phyloP scores from a whole-genome alignment of 2,797 vertebrate species.

The Paedocypris micromegethes region DNA sequence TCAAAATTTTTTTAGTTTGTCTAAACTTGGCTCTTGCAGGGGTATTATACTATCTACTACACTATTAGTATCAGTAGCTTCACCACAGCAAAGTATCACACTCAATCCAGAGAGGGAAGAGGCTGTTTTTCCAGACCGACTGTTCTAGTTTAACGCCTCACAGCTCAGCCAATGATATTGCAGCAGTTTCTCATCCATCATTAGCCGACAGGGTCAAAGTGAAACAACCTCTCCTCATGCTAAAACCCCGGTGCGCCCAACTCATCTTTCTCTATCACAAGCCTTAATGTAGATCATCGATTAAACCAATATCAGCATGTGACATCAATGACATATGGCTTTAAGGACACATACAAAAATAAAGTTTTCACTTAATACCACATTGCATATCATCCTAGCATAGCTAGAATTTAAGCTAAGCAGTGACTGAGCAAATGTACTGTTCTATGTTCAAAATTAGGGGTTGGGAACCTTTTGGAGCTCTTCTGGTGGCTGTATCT shows the following conservation, averaged over 20 bases:
- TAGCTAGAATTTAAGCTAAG: no score
- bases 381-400: neutral
- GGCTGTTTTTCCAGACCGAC: neutral
- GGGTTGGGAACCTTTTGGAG: no score
- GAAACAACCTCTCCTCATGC: slow-evolving; percentile 5
- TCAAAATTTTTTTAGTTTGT: no score
- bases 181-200: slow-evolving; percentile 23
- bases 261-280: slow-evolving; percentile 27
- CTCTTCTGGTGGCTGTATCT: no score
- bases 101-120: neutral
- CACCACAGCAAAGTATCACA: neutral
- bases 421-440: no score
- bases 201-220: slow-evolving; percentile 19
- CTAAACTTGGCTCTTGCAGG: no score
- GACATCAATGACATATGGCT: slow-evolving; percentile 14
- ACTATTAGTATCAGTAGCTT: neutral
- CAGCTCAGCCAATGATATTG: slow-evolving; percentile 12
- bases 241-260: slow-evolving; percentile 14
- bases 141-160: neutral
- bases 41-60: no score
- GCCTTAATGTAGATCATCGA: slow-evolving; percentile 18
- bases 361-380: neutral
- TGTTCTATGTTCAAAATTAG: no score
- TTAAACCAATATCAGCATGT: slow-evolving; percentile 19
- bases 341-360: slow-evolving; percentile 11